Base-by-base conservation (phyloP, 2,797 vertebrate genomes). In the Trachops cirrhosus region DNA sequence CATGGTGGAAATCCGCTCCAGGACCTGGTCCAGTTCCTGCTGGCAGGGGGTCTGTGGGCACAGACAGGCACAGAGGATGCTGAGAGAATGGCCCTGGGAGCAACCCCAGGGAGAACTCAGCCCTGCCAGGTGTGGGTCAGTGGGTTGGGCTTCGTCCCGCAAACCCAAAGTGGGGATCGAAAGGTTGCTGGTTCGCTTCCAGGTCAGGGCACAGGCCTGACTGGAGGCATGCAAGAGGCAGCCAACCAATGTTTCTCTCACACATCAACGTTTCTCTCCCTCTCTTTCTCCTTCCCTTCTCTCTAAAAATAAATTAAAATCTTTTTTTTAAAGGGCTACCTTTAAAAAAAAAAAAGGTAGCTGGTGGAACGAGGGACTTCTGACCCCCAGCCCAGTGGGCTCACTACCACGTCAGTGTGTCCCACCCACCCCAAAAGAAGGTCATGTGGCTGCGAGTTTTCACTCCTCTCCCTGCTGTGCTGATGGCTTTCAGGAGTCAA, bases 1-100 rank as follows among this genome's bases (percentile, higher is more conserved):
- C 98, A 99, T 99, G 96, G 98, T 99, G 10, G 99, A 99, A 97
- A 99, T 99, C 91, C 99, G 98, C 96, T 99, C 99, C 96, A 99
- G 97, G 95, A 99, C 99, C 94, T 98, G 98, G 98, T 99, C 99
- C 98, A 99, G 86, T 97, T 99, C 99, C 98, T 99, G 99, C 98
- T 99, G 98, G 98, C 99, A 99, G 86, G 99, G 98, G 19, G 98
- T 99, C 99, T 99, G 98, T 34, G 68, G 96, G 41, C 11, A 64
- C 94, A 97, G 68, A 93, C 85, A 77, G 9, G 89, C 54, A n/a
- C 8, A 78, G 59, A 74, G 15, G 16, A 52, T 32, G 12, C 64
- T 21, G 5, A 0, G 18, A 82, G 52, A 48, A 46, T 9, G 37
- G 32, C 0, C 3, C 87, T 24, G 12, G 11, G 22, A 10, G 32